Percentiles rank a stretch among this genome's conserved stretches.
These are phyloP conservation scores for Macroglossus sobrinus DNA, from an alignment of 2,113 vertebrate genomes.

Conservation along the genomic window DNA sequence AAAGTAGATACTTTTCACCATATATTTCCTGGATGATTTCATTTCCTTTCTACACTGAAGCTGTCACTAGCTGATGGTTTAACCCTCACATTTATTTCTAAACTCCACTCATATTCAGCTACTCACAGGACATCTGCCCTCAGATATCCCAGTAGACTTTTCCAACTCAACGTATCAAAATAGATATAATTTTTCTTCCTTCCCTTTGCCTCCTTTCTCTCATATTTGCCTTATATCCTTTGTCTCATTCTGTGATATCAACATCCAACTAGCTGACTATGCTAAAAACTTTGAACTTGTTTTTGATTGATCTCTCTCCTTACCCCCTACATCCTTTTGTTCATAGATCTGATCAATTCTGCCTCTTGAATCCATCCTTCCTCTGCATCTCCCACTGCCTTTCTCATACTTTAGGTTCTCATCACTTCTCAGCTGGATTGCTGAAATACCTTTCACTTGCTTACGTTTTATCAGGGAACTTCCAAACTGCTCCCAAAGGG, in stretches of 20 bases:
- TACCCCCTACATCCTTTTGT: not conserved
- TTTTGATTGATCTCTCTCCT: not conserved
- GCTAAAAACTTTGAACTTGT: not conserved
- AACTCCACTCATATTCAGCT: not conserved
- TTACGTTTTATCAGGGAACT: not conserved
- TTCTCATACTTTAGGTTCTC: not conserved
- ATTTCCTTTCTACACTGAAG: not conserved
- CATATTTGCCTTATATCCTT: not conserved
- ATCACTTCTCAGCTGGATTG: not conserved
- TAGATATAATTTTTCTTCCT: not conserved
- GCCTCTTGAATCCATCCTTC: not conserved
- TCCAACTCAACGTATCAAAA: not conserved
- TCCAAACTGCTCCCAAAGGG: not conserved
- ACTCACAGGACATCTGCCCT: not conserved
- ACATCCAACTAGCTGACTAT: not conserved
- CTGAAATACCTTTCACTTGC: not conserved
- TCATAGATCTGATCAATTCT: not conserved
- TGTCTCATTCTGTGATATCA: not conserved
- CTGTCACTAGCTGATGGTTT: not conserved
- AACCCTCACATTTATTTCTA: not conserved
- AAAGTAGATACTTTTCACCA: not conserved
- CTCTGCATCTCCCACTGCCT: not conserved
- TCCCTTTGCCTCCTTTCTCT: not conserved
- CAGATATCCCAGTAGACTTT: not conserved
- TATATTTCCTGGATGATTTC: not conserved